These are phyloP conservation scores for Phylloscopus trochiloides DNA, from an alignment of 2,113 vertebrate species.

Conservation along the genomic window DNA sequence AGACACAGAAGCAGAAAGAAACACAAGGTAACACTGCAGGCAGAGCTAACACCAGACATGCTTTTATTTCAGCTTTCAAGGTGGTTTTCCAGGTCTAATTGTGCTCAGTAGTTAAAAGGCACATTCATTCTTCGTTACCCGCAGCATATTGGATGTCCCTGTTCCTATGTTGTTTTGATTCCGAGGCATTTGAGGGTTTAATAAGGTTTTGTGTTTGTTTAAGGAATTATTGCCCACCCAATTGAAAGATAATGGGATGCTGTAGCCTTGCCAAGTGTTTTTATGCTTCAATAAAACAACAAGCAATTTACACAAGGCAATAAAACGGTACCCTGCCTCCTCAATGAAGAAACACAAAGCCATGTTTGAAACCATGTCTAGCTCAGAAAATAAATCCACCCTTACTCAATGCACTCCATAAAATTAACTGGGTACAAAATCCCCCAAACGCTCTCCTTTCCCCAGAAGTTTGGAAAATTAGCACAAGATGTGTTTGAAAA, in stretches of 20 bases:
- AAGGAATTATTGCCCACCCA: slow-evolving; percentile 43
- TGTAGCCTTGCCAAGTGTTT: slow-evolving; percentile 52
- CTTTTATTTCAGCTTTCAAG: slow-evolving; percentile 3
- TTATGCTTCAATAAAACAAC: slow-evolving; percentile 52
- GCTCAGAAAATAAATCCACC: slow-evolving; percentile 16
- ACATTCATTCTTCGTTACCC: not conserved
- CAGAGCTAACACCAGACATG: not conserved
- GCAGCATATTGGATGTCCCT: not conserved
- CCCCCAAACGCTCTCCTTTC: not conserved
- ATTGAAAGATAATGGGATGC: slow-evolving; percentile 30
- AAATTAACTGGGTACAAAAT: slow-evolving; percentile 6
- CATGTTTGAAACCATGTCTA: not conserved
- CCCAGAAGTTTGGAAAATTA: not conserved
- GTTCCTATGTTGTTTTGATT: slow-evolving; percentile 32
- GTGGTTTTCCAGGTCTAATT: not conserved
- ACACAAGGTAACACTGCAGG: not conserved
- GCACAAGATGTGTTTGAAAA: not conserved
- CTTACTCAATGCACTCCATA: not conserved
- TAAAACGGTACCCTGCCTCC: not conserved
- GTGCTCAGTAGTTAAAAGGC: not conserved
- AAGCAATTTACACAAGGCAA: slow-evolving; percentile 47
- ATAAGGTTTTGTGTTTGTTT: slow-evolving; percentile 40
- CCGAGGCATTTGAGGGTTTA: slow-evolving; percentile 26
- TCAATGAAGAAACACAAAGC: slow-evolving; percentile 19
- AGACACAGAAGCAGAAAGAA: not conserved